These are phyloP conservation scores for Hyalella azteca DNA, from an alignment of 2,888 invertebrate genomes.

Conservation along the genomic window DNA sequence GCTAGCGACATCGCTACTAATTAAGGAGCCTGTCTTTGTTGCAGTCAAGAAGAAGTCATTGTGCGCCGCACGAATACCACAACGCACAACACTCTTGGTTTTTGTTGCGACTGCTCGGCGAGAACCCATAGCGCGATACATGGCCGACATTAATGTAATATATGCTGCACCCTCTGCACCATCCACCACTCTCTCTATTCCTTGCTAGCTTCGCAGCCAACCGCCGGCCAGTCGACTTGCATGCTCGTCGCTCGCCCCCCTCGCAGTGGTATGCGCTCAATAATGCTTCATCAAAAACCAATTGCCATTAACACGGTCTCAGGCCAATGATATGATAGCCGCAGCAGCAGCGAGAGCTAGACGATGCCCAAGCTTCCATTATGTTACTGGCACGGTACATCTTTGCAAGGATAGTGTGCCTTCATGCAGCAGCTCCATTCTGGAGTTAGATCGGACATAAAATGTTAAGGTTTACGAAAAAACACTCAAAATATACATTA, in stretches of 20 bases:
- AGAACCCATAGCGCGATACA: constrained; percentile 18
- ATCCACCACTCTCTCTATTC: neutral
- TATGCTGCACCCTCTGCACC: neutral
- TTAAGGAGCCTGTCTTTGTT: constrained; percentile 5
- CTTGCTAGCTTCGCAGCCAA: too few relatives aligned
- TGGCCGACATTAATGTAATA: constrained; percentile 31
- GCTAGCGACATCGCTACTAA: neutral
- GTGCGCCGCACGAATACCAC: neutral
- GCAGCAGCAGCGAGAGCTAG: too few relatives aligned
- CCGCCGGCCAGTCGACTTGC: too few relatives aligned
- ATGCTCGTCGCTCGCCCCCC: neutral
- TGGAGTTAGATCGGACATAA: too few relatives aligned
- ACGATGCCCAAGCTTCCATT: too few relatives aligned
- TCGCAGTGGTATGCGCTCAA: constrained; percentile 35
- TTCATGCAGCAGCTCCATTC: too few relatives aligned
- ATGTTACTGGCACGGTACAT: too few relatives aligned
- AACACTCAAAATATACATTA: too few relatives aligned
- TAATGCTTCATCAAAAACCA: constrained; percentile 36
- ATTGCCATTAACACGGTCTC: constrained; percentile 35
- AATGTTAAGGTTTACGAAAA: too few relatives aligned
- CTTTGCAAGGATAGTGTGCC: too few relatives aligned
- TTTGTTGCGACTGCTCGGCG: neutral
- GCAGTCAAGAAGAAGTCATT: neutral
- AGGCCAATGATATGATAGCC: constrained; percentile 23
- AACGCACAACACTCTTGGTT: neutral